Percentiles rank a stretch among this genome's conserved stretches.
Conservation (phyloP, 2,888 invertebrate genomes). For the Ormyrus rosae region DNA sequence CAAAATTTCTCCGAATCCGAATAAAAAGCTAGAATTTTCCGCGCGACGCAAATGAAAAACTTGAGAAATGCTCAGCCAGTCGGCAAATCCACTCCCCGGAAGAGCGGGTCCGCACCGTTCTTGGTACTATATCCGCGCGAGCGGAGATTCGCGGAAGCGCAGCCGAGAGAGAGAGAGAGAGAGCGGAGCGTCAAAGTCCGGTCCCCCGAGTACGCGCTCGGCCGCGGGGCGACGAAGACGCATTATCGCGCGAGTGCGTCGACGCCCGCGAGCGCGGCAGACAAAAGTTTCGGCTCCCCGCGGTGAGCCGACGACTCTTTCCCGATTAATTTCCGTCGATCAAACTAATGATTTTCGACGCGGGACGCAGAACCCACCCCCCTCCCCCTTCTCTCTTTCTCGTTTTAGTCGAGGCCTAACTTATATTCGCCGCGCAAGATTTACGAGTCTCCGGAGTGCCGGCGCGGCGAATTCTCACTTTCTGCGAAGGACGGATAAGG, state of each 20-base stretch:
- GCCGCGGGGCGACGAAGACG: slow-evolving; percentile 7
- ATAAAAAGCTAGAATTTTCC: too few species aligned
- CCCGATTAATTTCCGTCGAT: slow-evolving; percentile 53
- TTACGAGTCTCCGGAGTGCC: slow-evolving; percentile 48
- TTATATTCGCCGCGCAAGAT: slow-evolving; percentile 42
- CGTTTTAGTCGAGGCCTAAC: slow-evolving; percentile 12
- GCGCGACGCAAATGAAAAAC: neutral
- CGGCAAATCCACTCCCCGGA: neutral
- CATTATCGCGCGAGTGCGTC: slow-evolving; percentile 24
- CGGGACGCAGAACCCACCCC: neutral
- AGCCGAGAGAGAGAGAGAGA: neutral
- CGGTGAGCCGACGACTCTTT: neutral
- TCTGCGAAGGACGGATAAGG: neutral
- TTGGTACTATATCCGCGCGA: neutral
- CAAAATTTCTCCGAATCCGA: too few species aligned
- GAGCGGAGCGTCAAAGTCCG: slow-evolving; percentile 17
- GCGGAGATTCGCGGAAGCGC: slow-evolving; percentile 3
- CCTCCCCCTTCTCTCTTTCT: neutral
- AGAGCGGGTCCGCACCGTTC: neutral
- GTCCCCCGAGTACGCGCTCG: slow-evolving; percentile 19
- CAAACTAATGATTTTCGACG: slow-evolving; percentile 49
- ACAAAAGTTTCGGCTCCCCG: slow-evolving; percentile 34
- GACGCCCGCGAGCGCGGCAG: neutral
- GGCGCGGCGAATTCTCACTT: slow-evolving; percentile 38
- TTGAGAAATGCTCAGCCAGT: neutral